Evolutionary conservation across 2,888 invertebrate genomes (phyloP), one percentile per base, ranked within the genome.

Genomic region (Timandra comae): DNA sequence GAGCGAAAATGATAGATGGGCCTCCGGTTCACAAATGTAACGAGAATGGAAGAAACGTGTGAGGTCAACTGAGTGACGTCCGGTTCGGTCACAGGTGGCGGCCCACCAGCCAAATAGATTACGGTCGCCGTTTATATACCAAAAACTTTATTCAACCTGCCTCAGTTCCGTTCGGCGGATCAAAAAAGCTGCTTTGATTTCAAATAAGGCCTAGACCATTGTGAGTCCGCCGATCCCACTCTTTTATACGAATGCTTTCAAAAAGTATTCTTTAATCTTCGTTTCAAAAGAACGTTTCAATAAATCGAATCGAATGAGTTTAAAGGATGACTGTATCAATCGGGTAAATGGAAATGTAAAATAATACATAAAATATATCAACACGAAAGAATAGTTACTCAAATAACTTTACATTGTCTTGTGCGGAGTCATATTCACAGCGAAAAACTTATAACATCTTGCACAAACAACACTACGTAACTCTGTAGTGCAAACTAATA

Each of bases 1-100:
- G 50, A 50, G 56, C 53, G 55, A 69, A 72, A 68, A 79, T 81
- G 77, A 79, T 77, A 65, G 71, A 79, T 77, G 74, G 63, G 58
- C 56, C 56, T 49, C 60, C 60, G 61, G 64, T 58, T 63, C 66
- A 66, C 67, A 70, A 72, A 71, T 72, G 70, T 73, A 70, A 69
- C 70, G 67, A 77, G 56, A 70, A 68, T 66, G 56, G 58, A 60
- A 66, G 66, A 69, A 67, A 75, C 64, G 67, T 66, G 68, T 66
- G 71, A 73, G 74, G 72, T 76, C 75, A 67, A 63, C 64, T 66
- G 64, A 56, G 59, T 63, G 63, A 70, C 67, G 62, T 52, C 41
- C 48, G 38, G 35, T 43, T 43, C 66, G 63, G 70, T 67, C 70
- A 59, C 65, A 65, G 67, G 70, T 64, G 69, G 62, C 57, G 60